Base-by-base conservation (phyloP, 2,797 vertebrate genomes). In the Silurus lanzhouensis region DNA sequence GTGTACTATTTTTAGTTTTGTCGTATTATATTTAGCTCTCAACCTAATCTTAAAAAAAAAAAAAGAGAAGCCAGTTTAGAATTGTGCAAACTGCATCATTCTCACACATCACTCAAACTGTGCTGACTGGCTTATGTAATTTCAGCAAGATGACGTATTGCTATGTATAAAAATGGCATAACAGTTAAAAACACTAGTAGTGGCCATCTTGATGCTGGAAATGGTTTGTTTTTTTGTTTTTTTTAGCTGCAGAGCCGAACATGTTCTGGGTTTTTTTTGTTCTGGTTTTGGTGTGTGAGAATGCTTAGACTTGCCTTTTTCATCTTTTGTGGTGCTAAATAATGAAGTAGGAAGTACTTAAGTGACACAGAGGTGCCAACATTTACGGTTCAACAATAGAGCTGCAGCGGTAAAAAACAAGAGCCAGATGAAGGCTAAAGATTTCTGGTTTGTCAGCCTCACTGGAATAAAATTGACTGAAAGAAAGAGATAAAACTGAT, bases 311-410 rank as follows among this genome's bases (percentile, higher is more conserved):
- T 79, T 79, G 31, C 77, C 60, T n/a, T 64, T 79, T 79, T 58
- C 22, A 46, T 46, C 20, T n/a, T 64, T 63, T 78, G 19, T 78
- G 76, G 57, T 78, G 76, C 60, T 64, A 79, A 79, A 79, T 79
- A 20, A 17, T 52, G 60, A 20, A n/a, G 12, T n/a, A 64, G 60
- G 60, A 79, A 63, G 38, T 46, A 25, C 14, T 19, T 13, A 61
- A 78, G 31, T 25, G 63, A 79, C 22, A n/a, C 77, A 15, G 31
- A 79, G 77, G 20, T 63, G 38, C 77, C 77, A 25, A 79, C 38
- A 60, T 77, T 60, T 60, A 77, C 5, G 22, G 22, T 74, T 74
- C 48, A 58, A 17, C 15, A 5, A 38, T 20, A 25, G 46, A 12
- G 10, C 38, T 78, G 12, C 19, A 61, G 10, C 8, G 2, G 76